Evolutionary conservation across 2,888 invertebrate species (phyloP).

Genomic region (Polydesmus complanatus): DNA sequence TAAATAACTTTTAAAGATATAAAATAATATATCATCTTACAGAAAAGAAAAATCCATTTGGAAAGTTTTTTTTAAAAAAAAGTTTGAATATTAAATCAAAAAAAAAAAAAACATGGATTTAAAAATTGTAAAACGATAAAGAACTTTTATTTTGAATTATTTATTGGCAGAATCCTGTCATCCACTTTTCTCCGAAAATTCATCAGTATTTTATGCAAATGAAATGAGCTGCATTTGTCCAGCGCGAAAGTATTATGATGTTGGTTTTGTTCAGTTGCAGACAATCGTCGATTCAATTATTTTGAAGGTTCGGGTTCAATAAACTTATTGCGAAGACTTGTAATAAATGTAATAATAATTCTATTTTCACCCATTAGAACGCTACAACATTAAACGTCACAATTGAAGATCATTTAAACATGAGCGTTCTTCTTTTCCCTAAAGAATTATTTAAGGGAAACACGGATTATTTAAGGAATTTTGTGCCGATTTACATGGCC

Average conservation of each 20-base stretch:
- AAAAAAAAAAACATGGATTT: too few relatives aligned
- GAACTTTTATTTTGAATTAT: too few relatives aligned
- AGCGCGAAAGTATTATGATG: constrained; percentile 25
- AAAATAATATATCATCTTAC: too few relatives aligned
- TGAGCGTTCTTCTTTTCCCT: constrained; percentile 24
- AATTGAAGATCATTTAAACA: neutral
- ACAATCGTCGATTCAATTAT: constrained; percentile 27
- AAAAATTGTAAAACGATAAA: too few relatives aligned
- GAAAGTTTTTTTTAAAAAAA: too few relatives aligned
- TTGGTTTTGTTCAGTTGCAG: constrained; percentile 29
- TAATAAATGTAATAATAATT: too few relatives aligned
- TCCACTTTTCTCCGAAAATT: constrained; percentile 3
- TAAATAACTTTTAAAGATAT: too few relatives aligned
- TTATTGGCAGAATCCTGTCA: neutral
- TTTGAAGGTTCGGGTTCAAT: too few relatives aligned
- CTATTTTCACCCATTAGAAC: neutral
- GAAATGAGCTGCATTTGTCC: constrained; percentile 22
- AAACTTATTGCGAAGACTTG: too few relatives aligned
- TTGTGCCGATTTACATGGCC: constrained; percentile 69
- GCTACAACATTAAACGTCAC: neutral
- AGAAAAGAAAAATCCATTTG: too few relatives aligned
- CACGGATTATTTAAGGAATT: constrained; percentile 41
- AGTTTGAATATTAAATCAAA: too few relatives aligned
- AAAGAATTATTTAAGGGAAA: constrained; percentile 25
- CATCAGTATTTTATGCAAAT: neutral